These are phyloP conservation scores for Podilymbus podiceps DNA, from an alignment of 2,113 vertebrate genomes.

Conservation along the genomic window DNA sequence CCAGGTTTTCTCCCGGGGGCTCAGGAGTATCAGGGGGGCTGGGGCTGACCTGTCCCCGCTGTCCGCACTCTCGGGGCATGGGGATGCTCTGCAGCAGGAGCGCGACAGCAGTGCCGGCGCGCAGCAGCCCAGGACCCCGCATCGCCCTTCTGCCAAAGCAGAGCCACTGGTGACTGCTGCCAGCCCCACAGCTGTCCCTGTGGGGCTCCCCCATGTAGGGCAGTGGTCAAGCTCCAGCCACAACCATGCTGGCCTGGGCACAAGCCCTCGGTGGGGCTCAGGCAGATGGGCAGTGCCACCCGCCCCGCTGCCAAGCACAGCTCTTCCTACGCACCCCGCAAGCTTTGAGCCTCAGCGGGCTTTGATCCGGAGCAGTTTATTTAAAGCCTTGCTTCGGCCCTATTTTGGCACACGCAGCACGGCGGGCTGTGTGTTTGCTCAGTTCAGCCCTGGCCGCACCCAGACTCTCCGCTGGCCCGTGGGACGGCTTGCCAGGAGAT, in stretches of 20 bases:
- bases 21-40: neutral
- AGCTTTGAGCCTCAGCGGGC: neutral
- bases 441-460: neutral
- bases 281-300: neutral
- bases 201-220: neutral
- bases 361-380: neutral
- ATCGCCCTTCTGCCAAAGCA: neutral
- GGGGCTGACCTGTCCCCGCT: neutral
- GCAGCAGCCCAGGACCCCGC: neutral
- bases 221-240: too few species aligned
- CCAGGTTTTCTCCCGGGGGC: neutral
- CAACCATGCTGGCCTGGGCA: neutral
- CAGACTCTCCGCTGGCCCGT: neutral
- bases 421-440: neutral
- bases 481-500: neutral
- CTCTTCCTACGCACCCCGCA: neutral
- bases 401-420: neutral
- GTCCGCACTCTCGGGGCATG: neutral
- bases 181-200: neutral
- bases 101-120: rapidly evolving
- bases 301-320: neutral
- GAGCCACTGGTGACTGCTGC: neutral
- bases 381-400: neutral
- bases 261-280: neutral
- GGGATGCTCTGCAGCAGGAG: neutral